Conservation (phyloP, 2,888 invertebrate species). For the Protodeltote pygarga region DNA sequence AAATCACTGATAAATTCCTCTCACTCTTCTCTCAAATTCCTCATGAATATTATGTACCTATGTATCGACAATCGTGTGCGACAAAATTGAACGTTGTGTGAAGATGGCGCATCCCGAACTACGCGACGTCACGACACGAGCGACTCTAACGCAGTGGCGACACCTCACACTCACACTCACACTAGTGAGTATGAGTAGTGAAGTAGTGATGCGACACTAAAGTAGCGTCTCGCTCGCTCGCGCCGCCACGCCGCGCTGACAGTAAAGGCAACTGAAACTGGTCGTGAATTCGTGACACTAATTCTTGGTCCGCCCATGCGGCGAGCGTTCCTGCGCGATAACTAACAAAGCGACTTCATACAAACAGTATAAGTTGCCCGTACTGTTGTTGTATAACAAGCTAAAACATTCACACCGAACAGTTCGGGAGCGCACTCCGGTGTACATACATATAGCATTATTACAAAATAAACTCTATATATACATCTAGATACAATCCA, state of each 20-base stretch:
- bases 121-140: background rate
- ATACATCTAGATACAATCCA: constrained; percentile 59
- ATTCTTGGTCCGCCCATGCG: too few relatives aligned
- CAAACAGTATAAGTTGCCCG: too few relatives aligned
- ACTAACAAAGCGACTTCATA: too few relatives aligned
- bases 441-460: constrained; percentile 51
- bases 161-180: too few relatives aligned
- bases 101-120: constrained; percentile 2
- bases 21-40: constrained; percentile 48
- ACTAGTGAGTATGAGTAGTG: too few relatives aligned
- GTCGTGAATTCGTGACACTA: too few relatives aligned
- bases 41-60: constrained; percentile 30
- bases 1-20: constrained; percentile 61
- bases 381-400: constrained; percentile 17
- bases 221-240: too few relatives aligned
- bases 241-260: background rate
- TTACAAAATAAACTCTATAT: constrained; percentile 71
- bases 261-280: too few relatives aligned
- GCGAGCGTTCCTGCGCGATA: too few relatives aligned
- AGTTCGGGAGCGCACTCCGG: constrained; percentile 18
- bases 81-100: constrained; percentile 2
- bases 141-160: too few relatives aligned
- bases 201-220: too few relatives aligned
- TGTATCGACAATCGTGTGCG: constrained; percentile 21
- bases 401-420: constrained; percentile 30